A percentile compares a stretch with the other conserved stretches of the same genome.
Conservation (phyloP, 2,113 vertebrate genomes). For the Pelobates fuscus region DNA sequence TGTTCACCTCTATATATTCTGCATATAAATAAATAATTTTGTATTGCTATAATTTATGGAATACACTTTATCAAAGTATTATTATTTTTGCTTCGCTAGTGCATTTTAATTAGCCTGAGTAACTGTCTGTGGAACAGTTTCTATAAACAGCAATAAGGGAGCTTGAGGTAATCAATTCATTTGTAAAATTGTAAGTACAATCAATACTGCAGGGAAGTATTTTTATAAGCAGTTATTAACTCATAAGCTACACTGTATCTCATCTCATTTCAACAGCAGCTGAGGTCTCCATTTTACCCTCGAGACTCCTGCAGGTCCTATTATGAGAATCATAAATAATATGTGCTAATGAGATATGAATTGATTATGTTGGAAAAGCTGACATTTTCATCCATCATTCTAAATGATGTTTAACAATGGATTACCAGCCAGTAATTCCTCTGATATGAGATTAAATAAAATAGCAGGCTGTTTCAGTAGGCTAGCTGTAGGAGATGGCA, state of each 20-base stretch:
- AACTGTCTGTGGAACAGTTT: constrained; percentile 56
- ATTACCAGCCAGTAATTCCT: constrained; percentile 92
- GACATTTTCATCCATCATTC: constrained; percentile 92
- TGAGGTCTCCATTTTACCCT: constrained; percentile 77
- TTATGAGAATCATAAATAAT: constrained; percentile 96
- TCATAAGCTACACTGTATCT: constrained; percentile 98
- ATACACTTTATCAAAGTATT: constrained; percentile 1
- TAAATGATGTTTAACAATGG: constrained; percentile 94
- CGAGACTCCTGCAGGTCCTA: constrained; percentile 76
- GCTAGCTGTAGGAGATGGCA: constrained; percentile 78
- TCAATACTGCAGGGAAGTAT: constrained; percentile 88
- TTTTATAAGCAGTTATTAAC: constrained; percentile 98
- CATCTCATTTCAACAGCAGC: constrained; percentile 94
- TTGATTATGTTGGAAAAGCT: constrained; percentile 90
- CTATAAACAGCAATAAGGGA: constrained; percentile 56
- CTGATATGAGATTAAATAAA: constrained; percentile 96
- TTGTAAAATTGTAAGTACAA: constrained; percentile 77
- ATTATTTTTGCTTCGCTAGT: constrained; percentile 52
- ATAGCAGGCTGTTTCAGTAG: constrained; percentile 87
- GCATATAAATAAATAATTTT: not conserved
- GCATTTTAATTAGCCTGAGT: constrained; percentile 58
- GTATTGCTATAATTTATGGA: not conserved
- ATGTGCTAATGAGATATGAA: constrained; percentile 94
- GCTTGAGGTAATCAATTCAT: constrained; percentile 71
- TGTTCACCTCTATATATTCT: no score